phyloP scores from a whole-genome alignment of 1,140 invertebrate genomes.

The Eumaeus atala region DNA sequence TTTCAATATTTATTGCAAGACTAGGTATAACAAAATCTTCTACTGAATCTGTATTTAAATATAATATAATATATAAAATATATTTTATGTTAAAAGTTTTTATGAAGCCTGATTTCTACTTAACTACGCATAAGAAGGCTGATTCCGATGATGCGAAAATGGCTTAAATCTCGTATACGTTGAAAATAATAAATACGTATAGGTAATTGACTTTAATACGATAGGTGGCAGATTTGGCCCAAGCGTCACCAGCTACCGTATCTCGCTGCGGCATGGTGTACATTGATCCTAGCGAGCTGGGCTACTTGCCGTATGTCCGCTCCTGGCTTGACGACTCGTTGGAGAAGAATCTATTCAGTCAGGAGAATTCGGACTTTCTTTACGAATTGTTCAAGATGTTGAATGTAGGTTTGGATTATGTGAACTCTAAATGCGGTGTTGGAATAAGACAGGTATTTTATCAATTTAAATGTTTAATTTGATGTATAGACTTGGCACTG shows the following conservation, averaged over 20 bases:
- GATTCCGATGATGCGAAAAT: too few species aligned
- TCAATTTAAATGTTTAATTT: too few species aligned
- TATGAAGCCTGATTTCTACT: too few species aligned
- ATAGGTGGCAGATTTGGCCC: constrained; percentile 87
- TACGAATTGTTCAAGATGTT: constrained; percentile 76
- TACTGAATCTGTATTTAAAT: too few species aligned
- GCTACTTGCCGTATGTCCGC: constrained; percentile 62
- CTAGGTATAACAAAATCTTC: too few species aligned
- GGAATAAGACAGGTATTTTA: constrained; percentile 55
- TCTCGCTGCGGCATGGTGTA: constrained; percentile 92
- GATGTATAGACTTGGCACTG: too few species aligned
- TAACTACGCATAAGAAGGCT: too few species aligned
- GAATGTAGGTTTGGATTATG: constrained; percentile 72
- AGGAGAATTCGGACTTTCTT: constrained; percentile 76
- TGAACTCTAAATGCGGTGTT: constrained; percentile 52
- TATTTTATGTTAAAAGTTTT: too few species aligned
- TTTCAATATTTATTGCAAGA: too few species aligned
- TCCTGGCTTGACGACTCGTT: constrained; percentile 51
- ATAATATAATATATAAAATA: too few species aligned
- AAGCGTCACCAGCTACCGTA: constrained; percentile 92
- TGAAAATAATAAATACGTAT: too few species aligned
- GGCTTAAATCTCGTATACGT: too few species aligned
- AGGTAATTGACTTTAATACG: neutral
- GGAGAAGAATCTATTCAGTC: constrained; percentile 46
- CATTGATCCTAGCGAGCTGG: constrained; percentile 86